These are phyloP conservation scores for Dreissena polymorpha DNA, from an alignment of 1,140 invertebrate genomes.

Conservation along the genomic window DNA sequence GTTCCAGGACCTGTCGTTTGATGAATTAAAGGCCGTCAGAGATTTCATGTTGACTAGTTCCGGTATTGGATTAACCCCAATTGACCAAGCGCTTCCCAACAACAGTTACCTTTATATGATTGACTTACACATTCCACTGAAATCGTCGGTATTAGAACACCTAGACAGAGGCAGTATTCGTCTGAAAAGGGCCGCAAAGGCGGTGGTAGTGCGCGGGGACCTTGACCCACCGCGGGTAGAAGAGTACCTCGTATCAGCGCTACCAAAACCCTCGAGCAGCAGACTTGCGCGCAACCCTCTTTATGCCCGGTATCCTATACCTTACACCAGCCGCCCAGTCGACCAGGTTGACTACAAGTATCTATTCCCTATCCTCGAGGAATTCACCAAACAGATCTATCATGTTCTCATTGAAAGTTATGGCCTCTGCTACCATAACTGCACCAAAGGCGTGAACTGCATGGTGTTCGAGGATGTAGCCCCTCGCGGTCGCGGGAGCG, in stretches of 20 bases:
- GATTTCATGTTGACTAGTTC: slow-evolving; percentile 67
- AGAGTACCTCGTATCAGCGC: slow-evolving; percentile 73
- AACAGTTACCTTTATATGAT: slow-evolving; percentile 75
- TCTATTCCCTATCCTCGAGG: slow-evolving; percentile 61
- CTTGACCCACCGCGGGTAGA: slow-evolving; percentile 66
- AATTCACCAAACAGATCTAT: slow-evolving; percentile 61
- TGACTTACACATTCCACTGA: slow-evolving; percentile 71
- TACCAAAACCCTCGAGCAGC: slow-evolving; percentile 66
- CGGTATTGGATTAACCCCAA: slow-evolving; percentile 62
- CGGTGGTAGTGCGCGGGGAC: slow-evolving; percentile 72
- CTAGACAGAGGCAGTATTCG: slow-evolving; percentile 62
- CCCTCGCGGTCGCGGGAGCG: slow-evolving; percentile 65
- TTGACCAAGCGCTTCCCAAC: slow-evolving; percentile 62
- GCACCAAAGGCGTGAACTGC: slow-evolving; percentile 64
- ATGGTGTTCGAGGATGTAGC: slow-evolving; percentile 67
- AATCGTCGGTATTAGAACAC: slow-evolving; percentile 69
- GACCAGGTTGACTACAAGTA: slow-evolving; percentile 67
- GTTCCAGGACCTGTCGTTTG: slow-evolving; percentile 70
- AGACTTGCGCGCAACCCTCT: slow-evolving; percentile 65
- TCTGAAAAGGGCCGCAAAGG: slow-evolving; percentile 70
- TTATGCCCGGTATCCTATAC: slow-evolving; percentile 66
- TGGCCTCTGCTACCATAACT: slow-evolving; percentile 71
- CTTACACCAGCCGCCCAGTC: slow-evolving; percentile 69
- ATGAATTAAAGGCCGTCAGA: slow-evolving; percentile 66
- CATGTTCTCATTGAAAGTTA: slow-evolving; percentile 70